A percentile compares a stretch with the other conserved stretches of the same genome.
phyloP scores from a whole-genome alignment of 2,888 invertebrate genomes.

The Eurytoma adleriae region DNA sequence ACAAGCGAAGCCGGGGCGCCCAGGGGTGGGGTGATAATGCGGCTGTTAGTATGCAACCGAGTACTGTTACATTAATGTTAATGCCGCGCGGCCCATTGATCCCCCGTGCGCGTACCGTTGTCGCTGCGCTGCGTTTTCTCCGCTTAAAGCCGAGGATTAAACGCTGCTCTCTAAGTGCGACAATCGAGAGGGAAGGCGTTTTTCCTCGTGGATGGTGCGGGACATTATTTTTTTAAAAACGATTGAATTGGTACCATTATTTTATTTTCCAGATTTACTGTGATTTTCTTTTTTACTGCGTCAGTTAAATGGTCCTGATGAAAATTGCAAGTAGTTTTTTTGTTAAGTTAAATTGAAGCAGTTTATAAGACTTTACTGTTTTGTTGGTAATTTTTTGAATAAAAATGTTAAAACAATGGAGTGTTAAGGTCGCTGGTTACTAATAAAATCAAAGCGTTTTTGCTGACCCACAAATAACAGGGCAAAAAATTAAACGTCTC shows the following conservation, averaged over 20 bases:
- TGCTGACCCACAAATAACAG: not conserved
- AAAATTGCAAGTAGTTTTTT: too few relatives aligned
- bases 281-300: too few relatives aligned
- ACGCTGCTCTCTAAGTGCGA: not conserved
- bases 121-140: slow-evolving; percentile 20
- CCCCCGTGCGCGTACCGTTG: slow-evolving; percentile 48
- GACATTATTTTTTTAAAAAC: too few relatives aligned
- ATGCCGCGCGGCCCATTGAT: slow-evolving; percentile 68
- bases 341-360: too few relatives aligned
- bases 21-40: slow-evolving; percentile 67
- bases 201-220: too few relatives aligned
- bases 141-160: slow-evolving; percentile 25
- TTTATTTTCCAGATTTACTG: too few relatives aligned
- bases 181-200: too few relatives aligned
- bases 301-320: too few relatives aligned
- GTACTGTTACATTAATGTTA: slow-evolving; percentile 69
- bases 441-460: slow-evolving; percentile 37
- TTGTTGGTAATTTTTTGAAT: too few relatives aligned
- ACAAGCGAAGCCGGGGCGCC: slow-evolving; percentile 56
- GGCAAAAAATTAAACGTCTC: slow-evolving; percentile 48
- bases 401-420: not conserved
- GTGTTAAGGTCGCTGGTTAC: not conserved
- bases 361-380: too few relatives aligned
- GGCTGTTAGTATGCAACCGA: slow-evolving; percentile 66
- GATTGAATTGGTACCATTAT: too few relatives aligned